These are phyloP conservation scores for Excalfactoria chinensis DNA, from an alignment of 2,113 vertebrate genomes.

Conservation along the genomic window DNA sequence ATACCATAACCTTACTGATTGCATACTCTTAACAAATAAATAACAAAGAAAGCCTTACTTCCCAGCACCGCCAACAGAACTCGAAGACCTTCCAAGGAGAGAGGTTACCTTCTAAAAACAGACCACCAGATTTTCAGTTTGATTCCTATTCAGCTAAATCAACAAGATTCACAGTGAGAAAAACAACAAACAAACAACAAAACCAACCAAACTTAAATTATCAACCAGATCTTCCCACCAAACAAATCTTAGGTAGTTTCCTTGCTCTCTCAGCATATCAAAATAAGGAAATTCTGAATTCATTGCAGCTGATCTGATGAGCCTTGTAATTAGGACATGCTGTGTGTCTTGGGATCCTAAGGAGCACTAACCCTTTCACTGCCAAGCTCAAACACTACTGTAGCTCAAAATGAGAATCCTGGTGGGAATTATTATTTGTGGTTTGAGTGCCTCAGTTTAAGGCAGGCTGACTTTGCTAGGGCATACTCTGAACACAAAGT, in stretches of 20 bases:
- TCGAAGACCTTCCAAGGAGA: neutral
- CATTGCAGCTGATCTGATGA: constrained; percentile 56
- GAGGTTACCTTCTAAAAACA: neutral
- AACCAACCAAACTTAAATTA: neutral
- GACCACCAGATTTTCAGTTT: neutral
- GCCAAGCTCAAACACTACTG: neutral
- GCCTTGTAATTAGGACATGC: constrained; percentile 49
- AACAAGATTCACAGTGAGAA: neutral
- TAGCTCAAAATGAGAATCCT: neutral
- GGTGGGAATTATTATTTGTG: neutral
- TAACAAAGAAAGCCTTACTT: constrained; percentile 18
- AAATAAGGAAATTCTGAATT: constrained; percentile 64
- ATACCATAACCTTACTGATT: neutral
- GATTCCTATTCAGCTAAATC: neutral
- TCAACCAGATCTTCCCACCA: neutral
- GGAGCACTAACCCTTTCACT: constrained; percentile 46
- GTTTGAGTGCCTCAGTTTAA: neutral
- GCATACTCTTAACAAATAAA: neutral
- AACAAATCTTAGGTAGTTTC: neutral
- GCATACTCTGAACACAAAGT: neutral
- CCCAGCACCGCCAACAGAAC: neutral
- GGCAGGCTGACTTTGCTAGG: neutral
- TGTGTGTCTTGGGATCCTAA: neutral
- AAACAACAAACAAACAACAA: neutral
- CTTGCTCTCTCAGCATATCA: neutral